These are phyloP conservation scores for Lasioglossum villosulum DNA, from an alignment of 2,888 invertebrate species.

Conservation along the genomic window DNA sequence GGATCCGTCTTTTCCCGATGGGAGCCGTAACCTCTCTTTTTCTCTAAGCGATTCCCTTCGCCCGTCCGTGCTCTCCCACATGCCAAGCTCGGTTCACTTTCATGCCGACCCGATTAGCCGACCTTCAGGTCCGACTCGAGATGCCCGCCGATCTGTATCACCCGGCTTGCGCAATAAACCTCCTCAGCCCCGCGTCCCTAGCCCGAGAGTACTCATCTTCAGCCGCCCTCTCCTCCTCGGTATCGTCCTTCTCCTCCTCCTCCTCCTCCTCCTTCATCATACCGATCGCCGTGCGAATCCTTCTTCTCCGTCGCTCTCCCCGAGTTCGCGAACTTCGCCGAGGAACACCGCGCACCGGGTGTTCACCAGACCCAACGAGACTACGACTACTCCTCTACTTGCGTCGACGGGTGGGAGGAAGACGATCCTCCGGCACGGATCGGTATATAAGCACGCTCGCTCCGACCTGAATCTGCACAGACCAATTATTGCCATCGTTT, in stretches of 20 bases:
- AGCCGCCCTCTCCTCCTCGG: constrained; percentile 32
- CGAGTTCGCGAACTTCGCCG: constrained; percentile 64
- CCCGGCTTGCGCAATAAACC: constrained; percentile 58
- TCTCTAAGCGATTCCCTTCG: constrained; percentile 6
- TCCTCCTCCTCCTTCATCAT: not conserved
- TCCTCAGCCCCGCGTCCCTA: constrained; percentile 52
- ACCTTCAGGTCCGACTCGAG: constrained; percentile 75
- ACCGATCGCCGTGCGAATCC: constrained; percentile 12
- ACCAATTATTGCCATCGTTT: constrained; percentile 72
- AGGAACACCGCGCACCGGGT: constrained; percentile 63
- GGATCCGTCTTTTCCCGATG: constrained; percentile 13
- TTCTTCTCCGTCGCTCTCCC: constrained; percentile 45
- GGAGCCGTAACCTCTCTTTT: constrained; percentile 9
- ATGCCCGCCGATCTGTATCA: constrained; percentile 79
- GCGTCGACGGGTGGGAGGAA: constrained; percentile 76
- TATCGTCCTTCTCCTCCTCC: constrained; percentile 19
- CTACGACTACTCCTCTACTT: constrained; percentile 35
- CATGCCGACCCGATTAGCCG: constrained; percentile 77
- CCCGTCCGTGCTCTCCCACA: constrained; percentile 30
- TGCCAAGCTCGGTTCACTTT: constrained; percentile 71
- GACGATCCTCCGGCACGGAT: constrained; percentile 72
- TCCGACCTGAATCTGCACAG: constrained; percentile 70
- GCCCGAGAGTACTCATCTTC: constrained; percentile 49
- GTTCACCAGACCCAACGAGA: constrained; percentile 59
- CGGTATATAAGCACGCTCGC: constrained; percentile 68